Evolutionary conservation across 2,888 invertebrate species (phyloP), one percentile per base, ranked within the genome.

Genomic region (Acutogordius australiensis): DNA sequence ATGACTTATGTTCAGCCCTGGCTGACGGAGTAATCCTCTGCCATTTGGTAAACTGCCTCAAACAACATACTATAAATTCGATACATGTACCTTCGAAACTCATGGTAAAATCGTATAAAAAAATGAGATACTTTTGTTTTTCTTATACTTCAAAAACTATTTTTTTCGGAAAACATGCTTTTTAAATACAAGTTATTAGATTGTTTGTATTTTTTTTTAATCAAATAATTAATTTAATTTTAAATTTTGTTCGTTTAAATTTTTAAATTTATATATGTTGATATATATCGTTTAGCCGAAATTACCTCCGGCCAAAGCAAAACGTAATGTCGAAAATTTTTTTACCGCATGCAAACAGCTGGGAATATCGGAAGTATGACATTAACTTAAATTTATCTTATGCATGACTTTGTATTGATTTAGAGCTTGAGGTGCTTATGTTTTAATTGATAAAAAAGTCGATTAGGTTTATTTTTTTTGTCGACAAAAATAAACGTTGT

Each of bases 261-360:
- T 37, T 37, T 37, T 37, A 37, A 37, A 37, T 37, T 37, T 37
- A 37, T 37, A 13, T 37, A n/a, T n/a, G n/a, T n/a, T n/a, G n/a
- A n/a, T n/a, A n/a, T n/a, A n/a, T n/a, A n/a, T n/a, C n/a, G 8
- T 51, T n/a, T 51, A 51, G 51, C 51, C 51, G 26, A 51, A 51
- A 51, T 23, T 51, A 4, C 8, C 51, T 26, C 8, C 23, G n/a
- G 51, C 51, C 51, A 51, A 51, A 51, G 4, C 18, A 4, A 51
- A 51, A 23, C 51, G 51, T 4, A 51, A 51, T 26, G 51, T 51
- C 8, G 51, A 51, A n/a, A 51, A 51, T 23, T 51, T 51, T 23
- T n/a, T 51, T 26, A 4, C 4, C 8, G 51, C 51, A 4, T 51
- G 51, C 51, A 8, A 23, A 51, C 13, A 51, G 51, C 23, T 51